A percentile compares a stretch with the other conserved stretches of the same genome.
phyloP scores from a whole-genome alignment of 1,140 invertebrate species.

The Aphelenchoides besseyi region DNA sequence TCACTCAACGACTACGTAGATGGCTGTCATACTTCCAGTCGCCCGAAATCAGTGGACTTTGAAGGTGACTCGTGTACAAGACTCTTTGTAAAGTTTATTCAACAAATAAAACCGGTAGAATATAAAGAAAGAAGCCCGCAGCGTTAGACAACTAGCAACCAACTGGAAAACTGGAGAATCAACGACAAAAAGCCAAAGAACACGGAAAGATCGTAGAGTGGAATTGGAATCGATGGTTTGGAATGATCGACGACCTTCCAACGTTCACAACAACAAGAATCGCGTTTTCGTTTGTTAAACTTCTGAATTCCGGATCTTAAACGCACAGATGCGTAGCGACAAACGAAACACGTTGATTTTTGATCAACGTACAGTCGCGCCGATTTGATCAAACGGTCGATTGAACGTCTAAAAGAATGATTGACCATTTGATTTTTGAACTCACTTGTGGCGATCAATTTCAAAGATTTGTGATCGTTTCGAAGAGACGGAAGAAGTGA shows the following conservation, averaged over 20 bases:
- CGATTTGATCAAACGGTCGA: neutral
- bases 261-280: constrained; percentile 8
- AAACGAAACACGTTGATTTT: neutral
- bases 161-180: constrained; percentile 4
- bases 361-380: neutral
- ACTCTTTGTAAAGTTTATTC: too few relatives aligned
- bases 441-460: too few relatives aligned
- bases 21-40: neutral
- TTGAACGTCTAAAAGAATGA: constrained; percentile 8
- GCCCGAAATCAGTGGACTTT: constrained; percentile 4
- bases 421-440: neutral
- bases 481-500: neutral
- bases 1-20: neutral
- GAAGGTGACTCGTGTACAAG: neutral
- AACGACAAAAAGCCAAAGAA: constrained; percentile 15
- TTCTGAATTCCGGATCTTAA: constrained; percentile 1
- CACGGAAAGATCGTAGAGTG: neutral
- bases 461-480: too few relatives aligned
- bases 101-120: constrained; percentile 7
- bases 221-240: neutral
- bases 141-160: neutral
- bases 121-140: constrained; percentile 8
- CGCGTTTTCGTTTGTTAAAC: neutral
- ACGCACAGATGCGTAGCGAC: constrained; percentile 2
- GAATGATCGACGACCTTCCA: constrained; percentile 1